Conservation (phyloP, 1,140 invertebrate genomes). For the Lepidurus packardi region DNA sequence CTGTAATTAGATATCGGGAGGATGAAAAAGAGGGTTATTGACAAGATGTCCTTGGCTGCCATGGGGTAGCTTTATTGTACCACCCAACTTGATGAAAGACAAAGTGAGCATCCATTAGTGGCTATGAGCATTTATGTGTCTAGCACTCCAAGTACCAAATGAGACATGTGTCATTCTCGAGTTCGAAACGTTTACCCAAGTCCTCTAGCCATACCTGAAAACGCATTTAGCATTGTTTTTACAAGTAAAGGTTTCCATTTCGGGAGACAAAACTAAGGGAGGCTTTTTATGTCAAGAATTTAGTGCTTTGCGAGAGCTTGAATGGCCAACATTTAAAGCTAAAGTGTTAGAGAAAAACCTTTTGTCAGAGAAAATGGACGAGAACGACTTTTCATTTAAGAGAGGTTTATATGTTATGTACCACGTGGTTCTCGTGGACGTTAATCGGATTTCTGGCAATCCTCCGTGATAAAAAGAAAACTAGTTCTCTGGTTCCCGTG, state of each 20-base stretch:
- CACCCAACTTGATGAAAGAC: background rate
- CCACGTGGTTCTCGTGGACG: background rate
- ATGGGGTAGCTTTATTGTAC: background rate
- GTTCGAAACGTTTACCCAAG: background rate
- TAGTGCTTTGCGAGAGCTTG: too few relatives aligned
- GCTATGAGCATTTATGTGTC: constrained; percentile 8
- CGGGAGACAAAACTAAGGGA: background rate
- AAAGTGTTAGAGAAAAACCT: too few relatives aligned
- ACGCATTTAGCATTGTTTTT: background rate
- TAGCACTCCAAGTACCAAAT: background rate
- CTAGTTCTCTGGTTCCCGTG: too few relatives aligned
- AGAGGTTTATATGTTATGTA: background rate
- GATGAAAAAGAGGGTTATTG: background rate
- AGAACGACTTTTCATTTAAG: background rate
- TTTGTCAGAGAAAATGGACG: background rate
- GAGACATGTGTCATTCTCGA: background rate
- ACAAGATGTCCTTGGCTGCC: background rate
- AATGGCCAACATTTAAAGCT: too few relatives aligned
- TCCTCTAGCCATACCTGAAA: background rate
- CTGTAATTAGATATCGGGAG: background rate
- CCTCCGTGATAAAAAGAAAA: background rate
- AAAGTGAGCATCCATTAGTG: constrained; percentile 3
- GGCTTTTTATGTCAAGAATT: background rate
- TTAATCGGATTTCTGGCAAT: background rate
- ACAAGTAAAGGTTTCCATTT: background rate